Base-by-base conservation (phyloP, 92 coral and sea anemone genomes). In the Epizoanthus stellaris region DNA sequence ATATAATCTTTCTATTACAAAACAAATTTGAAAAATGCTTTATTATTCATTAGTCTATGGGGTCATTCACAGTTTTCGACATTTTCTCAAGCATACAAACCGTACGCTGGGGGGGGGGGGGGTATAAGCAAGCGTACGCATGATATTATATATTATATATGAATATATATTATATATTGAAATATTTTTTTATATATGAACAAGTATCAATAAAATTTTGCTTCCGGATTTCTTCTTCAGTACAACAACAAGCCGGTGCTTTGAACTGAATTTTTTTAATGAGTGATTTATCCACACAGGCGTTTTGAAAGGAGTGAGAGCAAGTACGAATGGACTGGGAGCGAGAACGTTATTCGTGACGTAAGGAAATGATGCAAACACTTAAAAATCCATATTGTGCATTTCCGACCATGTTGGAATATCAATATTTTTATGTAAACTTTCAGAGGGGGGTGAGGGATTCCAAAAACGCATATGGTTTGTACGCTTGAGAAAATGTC, bases 1-100 rank as follows among this genome's bases (percentile, higher is more conserved):
- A 81, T 82, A 57, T 12, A 17, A 71, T 60, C 30, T 58, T 49
- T 58, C 93, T 90, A 79, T 17, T 34, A 30, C 49, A 39, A 13
- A 13, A 84, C 12, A 66, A 40, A 82, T 17, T 70, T 10, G 30
- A 43, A 43, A 43, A 43, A 43, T 43, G 49, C 8, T 43, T 4
- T 43, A 43, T 43, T 43, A 0, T 43, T 43, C 49, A 43, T 43
- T 43, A 43, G 49, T 43, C 49, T 43, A 43, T 43, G 8, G 49
- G 49, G 6, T 43, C 49, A 43, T 43, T 43, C 49, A 43, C 49
- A 43, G 6, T 43, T 6, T 43, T 30, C 36, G 49, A 43, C 49
- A 43, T 43, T 43, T 43, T 43, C 49, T 43, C 49, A 43, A 3
- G 49, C 6, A 4, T 43, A 43, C 49, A 43, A 43, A 43, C 49